Evolutionary conservation across 2,113 vertebrate species (phyloP).

Genomic region (Protomyctophum bolini): DNA sequence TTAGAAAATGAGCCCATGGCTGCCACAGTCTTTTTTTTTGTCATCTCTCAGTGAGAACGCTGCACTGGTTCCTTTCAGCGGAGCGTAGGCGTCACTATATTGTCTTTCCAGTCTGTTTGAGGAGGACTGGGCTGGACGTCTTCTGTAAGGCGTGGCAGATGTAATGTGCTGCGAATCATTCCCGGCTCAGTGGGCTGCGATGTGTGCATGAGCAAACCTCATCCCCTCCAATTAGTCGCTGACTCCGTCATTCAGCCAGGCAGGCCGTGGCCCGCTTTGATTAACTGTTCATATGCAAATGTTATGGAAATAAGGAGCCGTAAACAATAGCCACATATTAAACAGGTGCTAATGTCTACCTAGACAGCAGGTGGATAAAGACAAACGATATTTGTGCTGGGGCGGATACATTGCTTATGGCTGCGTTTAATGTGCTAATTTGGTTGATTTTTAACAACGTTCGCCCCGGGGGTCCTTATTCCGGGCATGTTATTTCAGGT

Average conservation of each 20-base stretch:
- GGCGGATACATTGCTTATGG: background rate
- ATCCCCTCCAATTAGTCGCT: conserved; percentile 47
- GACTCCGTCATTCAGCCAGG: conserved; percentile 42
- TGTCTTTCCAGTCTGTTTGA: conserved; percentile 70
- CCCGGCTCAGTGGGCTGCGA: conserved; percentile 45
- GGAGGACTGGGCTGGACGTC: conserved; percentile 20
- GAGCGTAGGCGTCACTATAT: conserved; percentile 61
- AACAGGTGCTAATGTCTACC: conserved; percentile 48
- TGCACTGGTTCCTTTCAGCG: conserved; percentile 67
- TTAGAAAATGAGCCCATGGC: conserved; percentile 33
- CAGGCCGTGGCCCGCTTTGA: conserved; percentile 30
- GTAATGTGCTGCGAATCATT: conserved; percentile 59
- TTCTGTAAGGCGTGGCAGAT: conserved; percentile 64
- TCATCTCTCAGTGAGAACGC: conserved; percentile 35
- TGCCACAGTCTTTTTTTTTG: conserved; percentile 40
- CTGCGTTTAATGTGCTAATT: too few species aligned
- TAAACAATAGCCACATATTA: conserved; percentile 47
- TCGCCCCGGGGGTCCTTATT: too few species aligned
- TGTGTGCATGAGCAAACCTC: conserved; percentile 40
- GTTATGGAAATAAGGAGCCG: conserved; percentile 16
- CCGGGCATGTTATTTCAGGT: too few species aligned
- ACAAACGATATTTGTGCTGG: conserved; percentile 13
- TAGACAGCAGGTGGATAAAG: conserved; percentile 32
- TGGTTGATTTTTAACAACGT: too few species aligned
- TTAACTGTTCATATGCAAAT: conserved; percentile 58